Conservation (phyloP, 92 coral and sea anemone genomes). For the Blastomussa wellsi region DNA sequence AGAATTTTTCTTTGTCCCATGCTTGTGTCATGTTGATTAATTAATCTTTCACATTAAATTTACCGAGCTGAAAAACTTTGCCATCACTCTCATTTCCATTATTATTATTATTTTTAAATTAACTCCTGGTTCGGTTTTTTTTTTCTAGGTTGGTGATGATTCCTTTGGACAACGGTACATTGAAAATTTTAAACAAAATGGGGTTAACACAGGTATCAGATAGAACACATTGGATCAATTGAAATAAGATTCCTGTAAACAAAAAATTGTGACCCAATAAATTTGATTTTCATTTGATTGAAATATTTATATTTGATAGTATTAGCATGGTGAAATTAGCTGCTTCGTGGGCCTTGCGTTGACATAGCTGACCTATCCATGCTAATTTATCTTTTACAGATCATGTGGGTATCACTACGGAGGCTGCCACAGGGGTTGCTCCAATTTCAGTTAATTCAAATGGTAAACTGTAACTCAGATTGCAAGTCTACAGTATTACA, state of each 20-base stretch:
- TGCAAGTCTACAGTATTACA: background rate
- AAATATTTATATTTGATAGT: no score
- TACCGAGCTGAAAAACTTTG: no score
- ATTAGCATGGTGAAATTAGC: no score
- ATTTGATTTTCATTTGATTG: background rate
- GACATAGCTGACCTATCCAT: background rate
- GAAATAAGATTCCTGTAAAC: no score
- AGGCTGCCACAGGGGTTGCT: slow-evolving; percentile 97
- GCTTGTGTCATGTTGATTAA: no score
- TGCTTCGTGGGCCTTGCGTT: no score
- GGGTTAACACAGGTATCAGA: slow-evolving; percentile 83
- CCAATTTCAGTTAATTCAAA: slow-evolving; percentile 91
- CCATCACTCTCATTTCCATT: no score
- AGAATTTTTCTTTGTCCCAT: no score
- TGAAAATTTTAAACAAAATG: slow-evolving; percentile 89
- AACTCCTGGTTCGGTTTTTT: background rate
- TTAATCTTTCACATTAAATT: no score
- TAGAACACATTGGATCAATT: no score
- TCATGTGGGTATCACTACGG: slow-evolving; percentile 78
- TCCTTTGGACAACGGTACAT: slow-evolving; percentile 86
- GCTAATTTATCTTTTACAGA: slow-evolving; percentile 47
- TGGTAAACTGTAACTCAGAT: slow-evolving; percentile 66
- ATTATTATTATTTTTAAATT: background rate
- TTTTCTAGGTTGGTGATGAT: slow-evolving; percentile 90
- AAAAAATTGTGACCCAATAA: background rate